phyloP scores from a whole-genome alignment of 2,113 vertebrate genomes.

The Bothrops jararaca region DNA sequence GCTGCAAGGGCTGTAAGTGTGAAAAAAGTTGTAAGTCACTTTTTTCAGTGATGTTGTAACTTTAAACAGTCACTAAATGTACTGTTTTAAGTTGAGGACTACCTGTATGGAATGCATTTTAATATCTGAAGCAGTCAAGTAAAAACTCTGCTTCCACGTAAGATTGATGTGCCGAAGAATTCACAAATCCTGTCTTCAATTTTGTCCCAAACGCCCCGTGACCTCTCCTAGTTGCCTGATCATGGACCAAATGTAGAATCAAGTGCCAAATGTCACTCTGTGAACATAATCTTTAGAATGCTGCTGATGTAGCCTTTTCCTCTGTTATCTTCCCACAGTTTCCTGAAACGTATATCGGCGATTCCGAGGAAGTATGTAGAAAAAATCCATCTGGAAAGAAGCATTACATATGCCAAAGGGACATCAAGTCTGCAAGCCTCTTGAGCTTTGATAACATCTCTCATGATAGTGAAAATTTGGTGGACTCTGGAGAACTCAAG shows the following conservation, averaged over 20 bases:
- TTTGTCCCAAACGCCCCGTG: not conserved
- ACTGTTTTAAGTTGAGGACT: not conserved
- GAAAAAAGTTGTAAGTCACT: not conserved
- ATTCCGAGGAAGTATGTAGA: conserved; percentile 9
- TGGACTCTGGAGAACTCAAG: not conserved
- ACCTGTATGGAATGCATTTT: not conserved
- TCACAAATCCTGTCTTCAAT: not conserved
- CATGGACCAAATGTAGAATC: not conserved
- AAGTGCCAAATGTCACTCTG: too few species aligned
- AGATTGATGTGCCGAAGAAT: not conserved
- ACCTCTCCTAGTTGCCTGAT: not conserved
- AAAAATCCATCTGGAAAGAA: conserved; percentile 8
- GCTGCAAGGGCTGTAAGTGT: not conserved
- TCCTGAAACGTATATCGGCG: conserved; percentile 15
- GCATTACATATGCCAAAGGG: not conserved
- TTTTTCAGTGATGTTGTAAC: not conserved
- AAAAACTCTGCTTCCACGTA: not conserved
- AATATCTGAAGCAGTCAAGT: not conserved
- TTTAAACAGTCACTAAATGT: not conserved
- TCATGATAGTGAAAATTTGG: not conserved
- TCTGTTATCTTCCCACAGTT: not conserved
- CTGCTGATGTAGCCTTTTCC: not conserved
- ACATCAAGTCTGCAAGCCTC: not conserved
- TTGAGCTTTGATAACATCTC: not conserved
- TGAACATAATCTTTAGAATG: not conserved